Conservation (phyloP, 1,140 invertebrate genomes). For the Leptinotarsa lineolata region DNA sequence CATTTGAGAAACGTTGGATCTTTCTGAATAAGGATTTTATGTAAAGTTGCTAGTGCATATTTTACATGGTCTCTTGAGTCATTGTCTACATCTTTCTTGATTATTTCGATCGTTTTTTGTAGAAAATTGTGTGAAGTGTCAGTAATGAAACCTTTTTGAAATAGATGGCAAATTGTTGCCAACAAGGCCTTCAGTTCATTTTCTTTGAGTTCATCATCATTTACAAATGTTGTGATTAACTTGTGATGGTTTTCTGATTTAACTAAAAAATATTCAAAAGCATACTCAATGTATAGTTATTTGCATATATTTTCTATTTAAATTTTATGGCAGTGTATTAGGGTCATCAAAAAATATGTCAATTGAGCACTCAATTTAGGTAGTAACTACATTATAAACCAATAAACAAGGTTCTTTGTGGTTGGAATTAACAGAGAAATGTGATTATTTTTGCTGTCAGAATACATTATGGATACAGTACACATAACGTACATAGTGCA, state of each 20-base stretch:
- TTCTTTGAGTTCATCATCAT: conserved; percentile 27
- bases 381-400: too few species aligned
- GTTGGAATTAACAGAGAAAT: too few species aligned
- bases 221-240: conserved; percentile 38
- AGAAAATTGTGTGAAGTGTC: conserved; percentile 38
- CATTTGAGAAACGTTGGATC: conserved; percentile 37
- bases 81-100: conserved; percentile 34
- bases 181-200: conserved; percentile 41
- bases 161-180: conserved; percentile 43
- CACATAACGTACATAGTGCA: too few species aligned
- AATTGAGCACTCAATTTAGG: too few species aligned
- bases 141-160: conserved; percentile 40
- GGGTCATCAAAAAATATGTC: too few species aligned
- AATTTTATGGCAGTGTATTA: too few species aligned
- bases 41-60: conserved; percentile 43
- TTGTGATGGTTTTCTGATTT: conserved; percentile 27
- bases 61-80: conserved; percentile 35
- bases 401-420: too few species aligned
- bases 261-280: conserved; percentile 9
- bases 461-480: too few species aligned
- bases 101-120: conserved; percentile 40
- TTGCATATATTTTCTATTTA: too few species aligned
- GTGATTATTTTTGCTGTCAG: too few species aligned
- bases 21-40: conserved; percentile 44
- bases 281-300: too few species aligned